Evolutionary conservation across 2,797 vertebrate species (phyloP).

Genomic region (Rhinogobio ventralis): DNA sequence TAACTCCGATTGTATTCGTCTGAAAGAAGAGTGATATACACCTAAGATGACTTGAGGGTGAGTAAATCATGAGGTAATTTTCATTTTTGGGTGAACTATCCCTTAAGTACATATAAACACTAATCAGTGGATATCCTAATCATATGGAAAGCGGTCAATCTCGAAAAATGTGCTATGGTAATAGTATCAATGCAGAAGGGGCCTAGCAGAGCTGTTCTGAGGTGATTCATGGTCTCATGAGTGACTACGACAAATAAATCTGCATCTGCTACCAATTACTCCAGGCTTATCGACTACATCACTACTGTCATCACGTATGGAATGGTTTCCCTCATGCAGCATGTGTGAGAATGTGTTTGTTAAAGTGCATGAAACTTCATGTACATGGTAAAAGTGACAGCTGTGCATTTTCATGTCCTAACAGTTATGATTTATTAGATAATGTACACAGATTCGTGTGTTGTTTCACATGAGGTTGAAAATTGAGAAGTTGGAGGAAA

Average conservation of each 20-base stretch:
- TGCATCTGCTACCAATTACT: slow-evolving; percentile 20
- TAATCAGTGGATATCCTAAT: neutral
- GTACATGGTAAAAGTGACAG: neutral
- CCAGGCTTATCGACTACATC: slow-evolving; percentile 15
- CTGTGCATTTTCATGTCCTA: neutral
- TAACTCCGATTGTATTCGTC: too few relatives aligned
- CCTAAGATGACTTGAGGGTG: too few relatives aligned
- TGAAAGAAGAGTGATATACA: too few relatives aligned
- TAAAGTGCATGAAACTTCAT: neutral
- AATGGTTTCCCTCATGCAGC: neutral
- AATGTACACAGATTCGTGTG: neutral
- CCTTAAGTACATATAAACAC: too few relatives aligned
- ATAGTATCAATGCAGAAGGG: neutral
- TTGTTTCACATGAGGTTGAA: neutral
- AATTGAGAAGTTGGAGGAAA: neutral
- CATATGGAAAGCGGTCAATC: neutral
- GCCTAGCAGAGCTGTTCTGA: neutral
- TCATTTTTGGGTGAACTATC: too few relatives aligned
- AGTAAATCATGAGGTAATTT: too few relatives aligned
- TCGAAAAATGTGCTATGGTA: neutral
- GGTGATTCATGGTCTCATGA: neutral
- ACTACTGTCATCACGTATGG: neutral
- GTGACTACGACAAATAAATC: neutral
- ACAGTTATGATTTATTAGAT: neutral
- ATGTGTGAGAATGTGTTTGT: neutral